These are phyloP conservation scores for Ooceraea biroi DNA, from an alignment of 1,140 invertebrate species.

Conservation along the genomic window DNA sequence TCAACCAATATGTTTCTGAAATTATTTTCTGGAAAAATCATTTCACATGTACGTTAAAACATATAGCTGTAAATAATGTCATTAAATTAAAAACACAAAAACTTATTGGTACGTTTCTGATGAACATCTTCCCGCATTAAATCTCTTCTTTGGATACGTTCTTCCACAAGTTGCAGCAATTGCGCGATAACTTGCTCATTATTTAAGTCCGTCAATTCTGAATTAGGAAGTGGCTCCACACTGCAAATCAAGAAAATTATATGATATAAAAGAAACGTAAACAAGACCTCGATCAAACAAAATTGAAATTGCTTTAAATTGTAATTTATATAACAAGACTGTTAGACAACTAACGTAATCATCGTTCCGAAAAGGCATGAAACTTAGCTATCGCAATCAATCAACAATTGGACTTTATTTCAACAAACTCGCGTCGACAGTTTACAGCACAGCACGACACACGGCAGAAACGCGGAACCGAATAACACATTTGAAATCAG, in stretches of 20 bases:
- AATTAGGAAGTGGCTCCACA: conserved; percentile 88
- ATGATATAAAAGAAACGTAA: neutral
- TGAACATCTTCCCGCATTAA: conserved; percentile 84
- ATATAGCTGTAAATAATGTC: neutral
- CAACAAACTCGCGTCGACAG: neutral
- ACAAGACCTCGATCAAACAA: neutral
- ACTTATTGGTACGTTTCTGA: conserved; percentile 82
- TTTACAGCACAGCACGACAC: neutral
- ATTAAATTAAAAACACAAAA: neutral
- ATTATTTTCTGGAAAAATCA: conserved; percentile 86
- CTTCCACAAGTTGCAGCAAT: conserved; percentile 90
- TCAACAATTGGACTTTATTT: neutral
- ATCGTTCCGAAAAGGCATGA: neutral
- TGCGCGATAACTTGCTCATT: conserved; percentile 89
- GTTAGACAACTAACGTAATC: neutral
- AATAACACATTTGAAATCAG: conserved; percentile 15
- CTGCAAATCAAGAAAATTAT: conserved; percentile 67
- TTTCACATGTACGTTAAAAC: neutral
- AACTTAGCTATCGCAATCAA: neutral
- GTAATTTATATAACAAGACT: too few species aligned
- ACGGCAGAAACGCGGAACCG: neutral
- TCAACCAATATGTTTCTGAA: conserved; percentile 89
- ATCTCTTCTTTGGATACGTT: conserved; percentile 89
- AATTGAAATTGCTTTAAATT: too few species aligned
- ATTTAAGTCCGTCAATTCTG: conserved; percentile 89